Conservation (phyloP, 2,888 invertebrate genomes). For the Hemicrepidius hirtus region DNA sequence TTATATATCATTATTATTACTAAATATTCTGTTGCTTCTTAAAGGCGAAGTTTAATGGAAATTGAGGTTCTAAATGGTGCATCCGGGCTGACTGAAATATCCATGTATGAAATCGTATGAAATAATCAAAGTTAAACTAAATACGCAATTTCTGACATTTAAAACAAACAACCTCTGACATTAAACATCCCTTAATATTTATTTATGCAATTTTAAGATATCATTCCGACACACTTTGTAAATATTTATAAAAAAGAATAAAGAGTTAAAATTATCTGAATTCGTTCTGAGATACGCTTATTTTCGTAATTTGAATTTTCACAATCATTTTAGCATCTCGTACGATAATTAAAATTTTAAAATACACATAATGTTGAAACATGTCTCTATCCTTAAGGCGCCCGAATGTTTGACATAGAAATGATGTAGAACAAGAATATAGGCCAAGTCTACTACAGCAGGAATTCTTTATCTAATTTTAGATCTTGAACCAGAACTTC, state of each 20-base stretch:
- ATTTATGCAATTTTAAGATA: neutral
- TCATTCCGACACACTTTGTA: neutral
- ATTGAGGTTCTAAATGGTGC: too few species aligned
- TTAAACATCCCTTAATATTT: neutral
- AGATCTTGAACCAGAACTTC: conserved; percentile 20
- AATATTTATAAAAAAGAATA: neutral
- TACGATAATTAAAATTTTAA: conserved; percentile 17
- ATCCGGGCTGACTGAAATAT: too few species aligned
- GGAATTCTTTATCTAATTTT: conserved; percentile 40
- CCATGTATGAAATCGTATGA: too few species aligned
- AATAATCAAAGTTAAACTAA: too few species aligned
- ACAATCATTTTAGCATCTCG: neutral
- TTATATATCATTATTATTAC: too few species aligned
- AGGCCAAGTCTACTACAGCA: conserved; percentile 45
- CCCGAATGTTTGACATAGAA: conserved; percentile 40
- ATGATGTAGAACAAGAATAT: conserved; percentile 37
- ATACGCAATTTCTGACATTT: neutral
- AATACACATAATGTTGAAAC: conserved; percentile 29
- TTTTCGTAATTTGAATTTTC: neutral
- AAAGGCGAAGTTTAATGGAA: too few species aligned
- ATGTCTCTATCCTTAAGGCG: conserved; percentile 15
- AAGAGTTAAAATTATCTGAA: neutral
- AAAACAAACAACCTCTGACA: neutral
- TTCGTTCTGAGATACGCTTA: neutral
- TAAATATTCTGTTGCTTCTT: too few species aligned